Evolutionary conservation across 2,113 vertebrate species (phyloP).

Genomic region (Strix uralensis): DNA sequence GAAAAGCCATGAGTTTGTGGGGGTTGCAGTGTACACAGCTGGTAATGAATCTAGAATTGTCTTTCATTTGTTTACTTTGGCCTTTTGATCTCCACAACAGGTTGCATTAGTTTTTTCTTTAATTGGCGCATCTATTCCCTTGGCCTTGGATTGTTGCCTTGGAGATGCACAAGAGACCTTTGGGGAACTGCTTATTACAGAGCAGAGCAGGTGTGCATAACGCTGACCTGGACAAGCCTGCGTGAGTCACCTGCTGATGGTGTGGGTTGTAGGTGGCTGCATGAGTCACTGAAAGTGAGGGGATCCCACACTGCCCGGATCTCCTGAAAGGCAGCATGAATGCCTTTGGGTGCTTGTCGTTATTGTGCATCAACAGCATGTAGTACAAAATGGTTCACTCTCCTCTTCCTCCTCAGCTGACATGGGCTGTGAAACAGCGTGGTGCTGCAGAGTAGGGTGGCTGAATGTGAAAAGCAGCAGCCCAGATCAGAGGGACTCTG

Average conservation of each 20-base stretch:
- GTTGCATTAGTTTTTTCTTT: conserved; percentile 2
- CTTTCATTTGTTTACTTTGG: conserved; percentile 1
- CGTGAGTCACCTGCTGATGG: neutral
- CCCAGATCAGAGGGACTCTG: neutral
- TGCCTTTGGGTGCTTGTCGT: neutral
- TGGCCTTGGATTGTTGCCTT: conserved; percentile 45
- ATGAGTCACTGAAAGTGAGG: neutral
- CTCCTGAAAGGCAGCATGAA: neutral
- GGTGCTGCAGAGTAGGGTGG: neutral
- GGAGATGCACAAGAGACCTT: conserved; percentile 43
- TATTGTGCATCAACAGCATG: neutral
- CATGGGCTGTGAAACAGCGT: neutral
- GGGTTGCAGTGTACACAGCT: neutral
- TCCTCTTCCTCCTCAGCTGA: neutral
- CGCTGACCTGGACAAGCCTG: neutral
- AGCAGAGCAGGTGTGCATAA: conserved; percentile 30
- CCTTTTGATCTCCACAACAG: neutral
- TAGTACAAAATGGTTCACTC: neutral
- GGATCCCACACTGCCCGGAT: neutral
- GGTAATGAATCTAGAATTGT: neutral
- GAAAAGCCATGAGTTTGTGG: neutral
- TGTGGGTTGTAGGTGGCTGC: neutral
- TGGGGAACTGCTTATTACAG: conserved; percentile 13
- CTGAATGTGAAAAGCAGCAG: neutral
- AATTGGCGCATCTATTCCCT: conserved; percentile 5